Conservation (phyloP, 2,113 vertebrate genomes). For the Coregonus clupeaformis region DNA sequence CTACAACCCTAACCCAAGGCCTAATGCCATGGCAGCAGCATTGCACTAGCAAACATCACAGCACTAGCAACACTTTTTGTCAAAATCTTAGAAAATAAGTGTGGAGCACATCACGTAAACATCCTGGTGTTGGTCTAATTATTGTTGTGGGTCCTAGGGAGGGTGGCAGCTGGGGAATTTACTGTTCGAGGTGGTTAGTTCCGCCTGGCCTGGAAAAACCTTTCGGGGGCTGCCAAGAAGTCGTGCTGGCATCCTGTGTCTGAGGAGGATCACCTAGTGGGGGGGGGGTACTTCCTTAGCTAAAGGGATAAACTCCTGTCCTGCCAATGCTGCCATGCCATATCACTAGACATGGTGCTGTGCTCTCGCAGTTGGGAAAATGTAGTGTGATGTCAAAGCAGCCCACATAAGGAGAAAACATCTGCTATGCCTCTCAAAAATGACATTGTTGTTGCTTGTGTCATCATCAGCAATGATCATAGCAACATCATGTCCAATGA, state of each 20-base stretch:
- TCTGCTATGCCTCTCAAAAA: too few species aligned
- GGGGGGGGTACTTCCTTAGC: background rate
- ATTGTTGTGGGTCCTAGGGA: conserved; percentile 48
- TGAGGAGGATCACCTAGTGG: conserved; percentile 22
- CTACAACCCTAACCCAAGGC: background rate
- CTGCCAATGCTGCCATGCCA: background rate
- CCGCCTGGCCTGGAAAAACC: conserved; percentile 44
- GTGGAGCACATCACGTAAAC: conserved; percentile 37
- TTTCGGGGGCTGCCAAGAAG: conserved; percentile 46
- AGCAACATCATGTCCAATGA: too few species aligned
- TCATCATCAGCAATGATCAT: too few species aligned
- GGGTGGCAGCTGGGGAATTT: conserved; percentile 54
- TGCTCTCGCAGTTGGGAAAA: conserved; percentile 12
- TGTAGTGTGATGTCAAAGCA: background rate
- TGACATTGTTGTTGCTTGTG: too few species aligned
- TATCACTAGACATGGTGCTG: conserved; percentile 20
- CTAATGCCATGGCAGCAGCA: background rate
- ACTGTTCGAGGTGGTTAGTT: conserved; percentile 57
- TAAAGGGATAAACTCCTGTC: conserved; percentile 19
- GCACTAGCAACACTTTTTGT: too few species aligned
- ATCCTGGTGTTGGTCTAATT: conserved; percentile 56
- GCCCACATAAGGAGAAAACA: background rate
- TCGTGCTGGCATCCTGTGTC: conserved; percentile 31
- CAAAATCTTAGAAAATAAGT: conserved; percentile 45
- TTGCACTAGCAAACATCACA: background rate